Percentiles rank a stretch among this genome's conserved stretches.
Conservation (phyloP, 2,797 vertebrate species). For the Brotogeris chrysoptera region DNA sequence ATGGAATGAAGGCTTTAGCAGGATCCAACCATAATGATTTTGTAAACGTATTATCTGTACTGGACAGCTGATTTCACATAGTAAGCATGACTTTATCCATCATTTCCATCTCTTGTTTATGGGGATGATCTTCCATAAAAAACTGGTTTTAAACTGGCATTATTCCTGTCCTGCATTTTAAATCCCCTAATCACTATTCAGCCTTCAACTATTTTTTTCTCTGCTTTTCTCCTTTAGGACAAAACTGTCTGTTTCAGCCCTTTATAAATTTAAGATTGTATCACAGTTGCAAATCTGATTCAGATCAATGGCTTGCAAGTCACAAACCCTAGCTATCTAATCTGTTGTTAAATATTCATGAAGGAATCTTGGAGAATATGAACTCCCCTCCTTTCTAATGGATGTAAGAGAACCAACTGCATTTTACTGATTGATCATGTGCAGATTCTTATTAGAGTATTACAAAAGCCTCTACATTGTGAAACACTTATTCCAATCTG, state of each 20-base stretch:
- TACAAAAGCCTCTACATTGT: neutral
- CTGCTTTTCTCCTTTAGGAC: neutral
- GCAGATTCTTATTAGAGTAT: slow-evolving; percentile 22
- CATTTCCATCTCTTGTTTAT: neutral
- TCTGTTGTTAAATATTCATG: slow-evolving; percentile 71
- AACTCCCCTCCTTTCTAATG: slow-evolving; percentile 39
- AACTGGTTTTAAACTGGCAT: neutral
- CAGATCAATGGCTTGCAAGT: slow-evolving; percentile 52
- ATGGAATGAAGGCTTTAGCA: neutral
- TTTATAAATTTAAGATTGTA: slow-evolving; percentile 59
- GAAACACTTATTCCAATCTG: neutral
- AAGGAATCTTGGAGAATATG: slow-evolving; percentile 38
- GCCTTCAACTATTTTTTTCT: neutral
- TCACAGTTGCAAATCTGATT: slow-evolving; percentile 47
- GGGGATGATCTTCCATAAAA: neutral
- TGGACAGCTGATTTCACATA: slow-evolving; percentile 17
- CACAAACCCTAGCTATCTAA: slow-evolving; percentile 58
- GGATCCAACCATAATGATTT: neutral
- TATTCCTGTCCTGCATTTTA: neutral
- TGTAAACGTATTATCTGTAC: slow-evolving; percentile 30
- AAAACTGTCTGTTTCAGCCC: slow-evolving; percentile 11
- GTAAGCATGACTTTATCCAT: neutral
- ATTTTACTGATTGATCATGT: slow-evolving; percentile 42
- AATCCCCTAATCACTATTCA: slow-evolving; percentile 1
- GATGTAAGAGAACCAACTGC: slow-evolving; percentile 15